phyloP scores from a whole-genome alignment of 2,113 vertebrate species.

The Thunnus maccoyii region DNA sequence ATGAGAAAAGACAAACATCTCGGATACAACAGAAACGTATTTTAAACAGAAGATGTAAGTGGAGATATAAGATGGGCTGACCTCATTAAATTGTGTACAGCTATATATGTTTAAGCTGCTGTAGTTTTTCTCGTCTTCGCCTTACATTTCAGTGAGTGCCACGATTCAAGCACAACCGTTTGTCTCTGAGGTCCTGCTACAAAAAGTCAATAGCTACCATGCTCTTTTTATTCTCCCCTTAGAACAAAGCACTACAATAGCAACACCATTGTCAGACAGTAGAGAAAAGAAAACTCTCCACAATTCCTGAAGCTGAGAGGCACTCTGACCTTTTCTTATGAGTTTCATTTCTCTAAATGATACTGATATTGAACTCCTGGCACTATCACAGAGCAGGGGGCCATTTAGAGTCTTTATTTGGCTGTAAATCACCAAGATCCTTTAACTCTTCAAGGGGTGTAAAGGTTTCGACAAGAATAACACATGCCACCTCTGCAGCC shows the following conservation, averaged over 20 bases:
- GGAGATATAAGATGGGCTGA: constrained; percentile 35
- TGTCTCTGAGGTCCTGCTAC: constrained; percentile 71
- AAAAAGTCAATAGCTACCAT: constrained; percentile 81
- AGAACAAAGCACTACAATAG: constrained; percentile 73
- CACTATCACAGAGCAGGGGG: constrained; percentile 54
- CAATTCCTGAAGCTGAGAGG: constrained; percentile 58
- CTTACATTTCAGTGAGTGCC: constrained; percentile 45
- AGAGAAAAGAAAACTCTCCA: constrained; percentile 58
- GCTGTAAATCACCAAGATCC: constrained; percentile 69
- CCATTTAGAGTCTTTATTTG: constrained; percentile 71
- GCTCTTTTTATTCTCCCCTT: constrained; percentile 67
- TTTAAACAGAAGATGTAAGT: neutral
- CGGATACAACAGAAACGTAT: neutral
- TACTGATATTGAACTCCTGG: constrained; percentile 70
- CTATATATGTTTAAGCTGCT: constrained; percentile 45
- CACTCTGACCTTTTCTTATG: constrained; percentile 78
- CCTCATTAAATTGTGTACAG: constrained; percentile 52
- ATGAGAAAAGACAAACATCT: neutral
- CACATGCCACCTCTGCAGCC: constrained; percentile 33
- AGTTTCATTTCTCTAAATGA: constrained; percentile 75
- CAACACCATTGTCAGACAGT: constrained; percentile 46
- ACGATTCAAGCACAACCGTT: constrained; percentile 62
- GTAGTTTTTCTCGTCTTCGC: constrained; percentile 48
- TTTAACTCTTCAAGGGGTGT: constrained; percentile 38
- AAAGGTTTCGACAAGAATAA: constrained; percentile 52